Evolutionary conservation across 2,113 vertebrate species (phyloP).

Genomic region (Heterocephalus glaber): DNA sequence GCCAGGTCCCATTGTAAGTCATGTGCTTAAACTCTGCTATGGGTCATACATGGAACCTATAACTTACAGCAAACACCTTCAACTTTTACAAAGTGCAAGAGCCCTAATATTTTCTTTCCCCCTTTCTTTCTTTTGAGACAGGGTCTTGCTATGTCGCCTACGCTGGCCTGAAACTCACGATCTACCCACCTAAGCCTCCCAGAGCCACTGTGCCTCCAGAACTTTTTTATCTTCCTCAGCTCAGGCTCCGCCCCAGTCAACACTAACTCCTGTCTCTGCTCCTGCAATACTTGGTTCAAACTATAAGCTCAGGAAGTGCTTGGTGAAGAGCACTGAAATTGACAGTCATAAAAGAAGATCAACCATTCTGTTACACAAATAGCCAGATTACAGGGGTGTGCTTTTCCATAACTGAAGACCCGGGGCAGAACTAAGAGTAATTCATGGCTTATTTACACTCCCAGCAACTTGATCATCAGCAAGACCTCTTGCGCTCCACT

Average conservation of each 20-base stretch:
- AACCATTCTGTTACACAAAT: slow-evolving; percentile 33
- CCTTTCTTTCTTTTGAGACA: not conserved
- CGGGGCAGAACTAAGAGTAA: slow-evolving; percentile 36
- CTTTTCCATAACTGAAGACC: slow-evolving; percentile 46
- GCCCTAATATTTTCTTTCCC: not conserved
- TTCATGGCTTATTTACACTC: slow-evolving; percentile 60
- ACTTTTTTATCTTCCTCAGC: not conserved
- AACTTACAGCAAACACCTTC: not conserved
- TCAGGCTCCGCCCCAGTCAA: not conserved
- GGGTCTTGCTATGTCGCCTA: not conserved
- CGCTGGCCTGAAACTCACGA: not conserved
- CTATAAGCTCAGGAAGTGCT: not conserved
- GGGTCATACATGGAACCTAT: not conserved
- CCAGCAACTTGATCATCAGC: slow-evolving; percentile 29
- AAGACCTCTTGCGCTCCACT: not conserved
- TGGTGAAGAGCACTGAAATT: slow-evolving; percentile 35
- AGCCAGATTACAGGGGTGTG: slow-evolving; percentile 50
- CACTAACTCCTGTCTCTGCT: not conserved
- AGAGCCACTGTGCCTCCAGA: not conserved
- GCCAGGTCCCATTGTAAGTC: not conserved
- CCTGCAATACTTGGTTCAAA: not conserved
- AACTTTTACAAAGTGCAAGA: not conserved
- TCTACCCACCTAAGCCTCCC: not conserved
- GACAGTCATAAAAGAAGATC: not conserved
- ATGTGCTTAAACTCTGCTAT: not conserved